Evolutionary conservation across 1,140 invertebrate species (phyloP).

Genomic region (Paraescarpia echinospica): DNA sequence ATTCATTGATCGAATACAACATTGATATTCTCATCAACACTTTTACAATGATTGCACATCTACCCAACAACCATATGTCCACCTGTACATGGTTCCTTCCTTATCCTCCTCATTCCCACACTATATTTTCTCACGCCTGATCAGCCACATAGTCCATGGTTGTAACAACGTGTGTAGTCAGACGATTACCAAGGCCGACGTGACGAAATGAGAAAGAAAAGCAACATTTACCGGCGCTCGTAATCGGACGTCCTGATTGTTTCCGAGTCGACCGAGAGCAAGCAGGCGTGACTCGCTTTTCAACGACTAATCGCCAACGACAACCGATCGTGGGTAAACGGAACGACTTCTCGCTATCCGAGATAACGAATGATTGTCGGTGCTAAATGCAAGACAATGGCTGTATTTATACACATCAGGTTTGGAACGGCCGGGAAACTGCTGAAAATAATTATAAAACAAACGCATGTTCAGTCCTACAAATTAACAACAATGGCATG

Average conservation of each 20-base stretch:
- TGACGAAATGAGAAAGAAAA: slow-evolving; percentile 1
- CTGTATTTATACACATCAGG: background rate
- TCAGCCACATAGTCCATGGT: background rate
- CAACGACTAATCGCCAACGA: background rate
- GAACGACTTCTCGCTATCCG: background rate
- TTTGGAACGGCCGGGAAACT: background rate
- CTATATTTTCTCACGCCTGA: background rate
- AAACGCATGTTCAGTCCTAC: background rate
- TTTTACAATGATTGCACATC: too few species aligned
- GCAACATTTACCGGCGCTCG: background rate
- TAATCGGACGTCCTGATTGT: background rate
- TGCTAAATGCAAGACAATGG: background rate
- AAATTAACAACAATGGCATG: background rate
- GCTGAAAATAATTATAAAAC: background rate
- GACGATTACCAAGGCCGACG: background rate
- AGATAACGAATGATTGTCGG: background rate
- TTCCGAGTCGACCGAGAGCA: background rate
- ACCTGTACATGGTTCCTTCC: background rate
- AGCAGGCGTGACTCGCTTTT: background rate
- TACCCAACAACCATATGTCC: too few species aligned
- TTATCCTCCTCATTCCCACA: background rate
- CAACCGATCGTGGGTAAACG: background rate
- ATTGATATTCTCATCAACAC: too few species aligned
- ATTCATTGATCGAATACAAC: too few species aligned
- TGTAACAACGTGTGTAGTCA: background rate